Evolutionary conservation across 2,113 vertebrate species (phyloP).

Genomic region (Gila orcuttii): DNA sequence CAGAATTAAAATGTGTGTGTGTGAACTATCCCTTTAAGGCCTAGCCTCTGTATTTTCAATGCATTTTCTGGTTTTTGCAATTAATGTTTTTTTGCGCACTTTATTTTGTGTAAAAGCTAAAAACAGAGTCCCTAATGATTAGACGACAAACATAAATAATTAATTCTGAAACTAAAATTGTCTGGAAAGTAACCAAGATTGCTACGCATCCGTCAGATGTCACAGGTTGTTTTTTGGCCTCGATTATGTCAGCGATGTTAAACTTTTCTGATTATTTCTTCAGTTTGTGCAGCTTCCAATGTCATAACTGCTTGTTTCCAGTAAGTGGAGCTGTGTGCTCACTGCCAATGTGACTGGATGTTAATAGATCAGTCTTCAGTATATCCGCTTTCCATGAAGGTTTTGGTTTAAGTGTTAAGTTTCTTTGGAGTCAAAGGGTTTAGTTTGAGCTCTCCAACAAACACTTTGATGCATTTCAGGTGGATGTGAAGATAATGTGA

Average conservation of each 20-base stretch:
- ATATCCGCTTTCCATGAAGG: not conserved
- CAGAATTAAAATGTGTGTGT: too few species aligned
- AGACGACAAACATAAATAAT: too few species aligned
- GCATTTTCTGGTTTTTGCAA: too few species aligned
- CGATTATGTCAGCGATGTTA: not conserved
- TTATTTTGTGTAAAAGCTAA: too few species aligned
- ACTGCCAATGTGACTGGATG: not conserved
- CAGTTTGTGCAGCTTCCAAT: not conserved
- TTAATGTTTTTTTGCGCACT: too few species aligned
- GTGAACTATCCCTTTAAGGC: too few species aligned
- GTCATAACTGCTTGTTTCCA: conserved; percentile 7
- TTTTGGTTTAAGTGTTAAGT: conserved; percentile 1
- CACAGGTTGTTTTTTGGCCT: not conserved
- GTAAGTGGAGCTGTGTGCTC: conserved; percentile 48
- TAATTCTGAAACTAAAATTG: too few species aligned
- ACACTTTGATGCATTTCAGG: not conserved
- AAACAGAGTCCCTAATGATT: too few species aligned
- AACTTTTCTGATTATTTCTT: not conserved
- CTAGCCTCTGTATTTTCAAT: too few species aligned
- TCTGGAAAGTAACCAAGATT: too few species aligned
- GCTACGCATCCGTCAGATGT: too few species aligned
- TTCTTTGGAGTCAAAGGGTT: not conserved
- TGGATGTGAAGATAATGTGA: not conserved
- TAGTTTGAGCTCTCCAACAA: not conserved
- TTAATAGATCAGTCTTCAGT: not conserved